Percentiles rank a stretch among this genome's conserved stretches.
phyloP scores from a whole-genome alignment of 2,888 invertebrate genomes.

The Caenorhabditis sp. region DNA sequence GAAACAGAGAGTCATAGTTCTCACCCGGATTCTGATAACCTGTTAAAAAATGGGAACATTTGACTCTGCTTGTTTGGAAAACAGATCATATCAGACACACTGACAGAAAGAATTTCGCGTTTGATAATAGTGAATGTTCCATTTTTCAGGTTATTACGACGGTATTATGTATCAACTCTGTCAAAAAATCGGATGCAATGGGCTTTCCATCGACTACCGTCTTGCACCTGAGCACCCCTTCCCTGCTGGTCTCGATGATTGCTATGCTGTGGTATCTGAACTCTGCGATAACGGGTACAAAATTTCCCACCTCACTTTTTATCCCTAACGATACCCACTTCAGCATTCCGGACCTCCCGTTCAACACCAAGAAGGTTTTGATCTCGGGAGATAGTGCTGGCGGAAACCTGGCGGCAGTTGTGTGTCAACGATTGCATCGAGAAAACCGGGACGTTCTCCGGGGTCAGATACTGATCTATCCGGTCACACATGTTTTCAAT shows the following conservation, averaged over 20 bases:
- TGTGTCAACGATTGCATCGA: constrained; percentile 61
- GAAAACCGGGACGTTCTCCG: constrained; percentile 57
- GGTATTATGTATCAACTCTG: constrained; percentile 73
- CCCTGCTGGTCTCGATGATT: constrained; percentile 84
- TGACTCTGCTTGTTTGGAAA: too few relatives aligned
- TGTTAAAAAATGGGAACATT: too few relatives aligned
- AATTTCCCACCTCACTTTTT: too few relatives aligned
- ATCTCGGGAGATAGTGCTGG: constrained; percentile 83
- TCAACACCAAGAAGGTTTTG: constrained; percentile 77
- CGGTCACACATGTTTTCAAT: constrained; percentile 84
- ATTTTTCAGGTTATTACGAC: constrained; percentile 78
- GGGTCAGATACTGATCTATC: constrained; percentile 84
- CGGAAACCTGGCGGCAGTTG: constrained; percentile 79
- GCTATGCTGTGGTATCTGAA: constrained; percentile 77
- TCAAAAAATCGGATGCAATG: constrained; percentile 69
- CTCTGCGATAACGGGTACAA: constrained; percentile 79
- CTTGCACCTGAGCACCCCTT: constrained; percentile 84
- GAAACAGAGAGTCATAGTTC: too few relatives aligned
- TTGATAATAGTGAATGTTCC: neutral
- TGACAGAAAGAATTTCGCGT: too few relatives aligned
- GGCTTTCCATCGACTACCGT: constrained; percentile 79
- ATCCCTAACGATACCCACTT: too few relatives aligned
- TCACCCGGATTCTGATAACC: too few relatives aligned
- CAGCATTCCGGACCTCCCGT: constrained; percentile 70
- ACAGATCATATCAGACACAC: too few relatives aligned